Percentiles rank a stretch among this genome's conserved stretches.
Conservation (phyloP, 2,888 invertebrate genomes). For the Melikaiella ostensackeni region DNA sequence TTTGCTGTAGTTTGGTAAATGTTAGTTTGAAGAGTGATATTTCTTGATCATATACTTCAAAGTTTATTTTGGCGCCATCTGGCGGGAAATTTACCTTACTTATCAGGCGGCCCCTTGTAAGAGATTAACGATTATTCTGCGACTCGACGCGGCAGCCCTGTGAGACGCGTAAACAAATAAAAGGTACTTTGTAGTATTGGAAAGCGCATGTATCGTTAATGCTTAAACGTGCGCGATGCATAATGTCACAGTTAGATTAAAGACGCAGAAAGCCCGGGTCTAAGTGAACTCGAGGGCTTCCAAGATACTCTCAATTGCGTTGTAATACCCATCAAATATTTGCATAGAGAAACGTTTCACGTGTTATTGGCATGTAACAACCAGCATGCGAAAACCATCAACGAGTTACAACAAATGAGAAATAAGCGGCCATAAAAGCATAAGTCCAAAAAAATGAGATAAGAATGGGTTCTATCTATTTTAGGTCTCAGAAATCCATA, state of each 20-base stretch:
- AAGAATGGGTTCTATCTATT: no score
- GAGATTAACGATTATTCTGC: background rate
- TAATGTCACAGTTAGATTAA: conserved; percentile 26
- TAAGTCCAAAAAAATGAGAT: no score
- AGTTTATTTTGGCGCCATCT: no score
- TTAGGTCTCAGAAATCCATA: no score
- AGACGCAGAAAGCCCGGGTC: conserved; percentile 1
- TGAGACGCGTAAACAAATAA: conserved; percentile 1
- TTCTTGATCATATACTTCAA: no score
- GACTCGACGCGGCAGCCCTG: background rate
- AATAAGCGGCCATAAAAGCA: no score
- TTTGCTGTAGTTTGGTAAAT: no score
- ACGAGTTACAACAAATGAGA: no score
- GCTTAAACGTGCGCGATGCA: conserved; percentile 16
- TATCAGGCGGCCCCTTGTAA: no score
- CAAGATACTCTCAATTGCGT: conserved; percentile 22
- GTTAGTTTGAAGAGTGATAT: no score
- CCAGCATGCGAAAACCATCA: background rate
- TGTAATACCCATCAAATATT: conserved; percentile 23
- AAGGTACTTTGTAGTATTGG: conserved; percentile 11
- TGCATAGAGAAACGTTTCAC: conserved; percentile 31
- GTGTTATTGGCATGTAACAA: conserved; percentile 18
- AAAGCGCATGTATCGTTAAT: conserved; percentile 17
- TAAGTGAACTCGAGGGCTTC: conserved; percentile 29
- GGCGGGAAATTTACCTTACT: no score